Base-by-base conservation (phyloP, 2,113 vertebrate genomes). In the Mus pahari region DNA sequence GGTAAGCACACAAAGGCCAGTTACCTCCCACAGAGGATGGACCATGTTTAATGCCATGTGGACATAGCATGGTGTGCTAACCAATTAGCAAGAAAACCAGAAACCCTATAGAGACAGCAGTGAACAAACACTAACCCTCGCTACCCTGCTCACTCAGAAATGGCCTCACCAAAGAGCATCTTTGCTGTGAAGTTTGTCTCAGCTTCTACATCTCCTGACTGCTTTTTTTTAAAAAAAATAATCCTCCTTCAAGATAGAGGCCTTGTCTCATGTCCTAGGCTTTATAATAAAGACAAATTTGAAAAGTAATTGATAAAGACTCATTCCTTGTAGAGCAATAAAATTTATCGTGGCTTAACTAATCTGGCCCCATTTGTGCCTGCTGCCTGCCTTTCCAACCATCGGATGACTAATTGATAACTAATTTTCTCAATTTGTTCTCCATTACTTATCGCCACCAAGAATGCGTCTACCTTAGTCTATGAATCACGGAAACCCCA, bases 341-440 rank as follows among this genome's bases (percentile, higher is more conserved):
- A 90, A 94, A 97, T 96, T 91, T 93, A 96, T 96, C 92, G 50
- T 74, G 90, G 95, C 83, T 94, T 92, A 94, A 93, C 94, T 94
- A 95, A 94, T 96, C 97, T 92, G 86, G 95, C 42, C 16, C 91
- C 94, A n/a, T 96, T 96, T 92, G 94, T 92, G 96, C 93, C 93
- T 90, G 96, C 96, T 26, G 90, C 94, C 94, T 98, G 97, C 96
- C 73, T 97, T 95, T 88, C 95, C 94, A 96, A 89, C 94, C 93
- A 96, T 95, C 26, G n/a, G 75, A 94, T 97, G 97, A 97, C 97
- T 98, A 98, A 98, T 97, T 98, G 97, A 97, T 97, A 97, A 95
- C 97, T 98, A 97, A 98, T 98, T 97, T 94, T 89, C 97, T 97
- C 97, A 97, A 97, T 97, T 97, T 98, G 97, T 93, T 93, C 90